Evolutionary conservation across 1,140 invertebrate genomes (phyloP).

Genomic region (Oreohelix idahoensis): DNA sequence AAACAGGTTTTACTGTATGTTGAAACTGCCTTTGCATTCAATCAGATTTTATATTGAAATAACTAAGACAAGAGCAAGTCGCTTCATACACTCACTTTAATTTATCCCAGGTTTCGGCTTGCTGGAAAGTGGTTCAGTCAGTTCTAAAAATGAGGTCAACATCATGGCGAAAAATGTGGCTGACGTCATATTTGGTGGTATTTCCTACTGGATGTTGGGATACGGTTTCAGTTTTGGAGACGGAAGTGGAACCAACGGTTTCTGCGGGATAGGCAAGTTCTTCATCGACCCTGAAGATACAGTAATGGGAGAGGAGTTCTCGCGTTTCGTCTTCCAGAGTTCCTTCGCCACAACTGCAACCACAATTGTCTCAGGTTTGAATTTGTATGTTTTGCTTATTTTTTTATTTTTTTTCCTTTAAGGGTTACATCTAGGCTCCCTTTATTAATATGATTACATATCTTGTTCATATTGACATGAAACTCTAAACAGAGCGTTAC

Average conservation of each 20-base stretch:
- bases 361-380: slow-evolving; percentile 65
- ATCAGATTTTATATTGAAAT: no score
- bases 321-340: slow-evolving; percentile 70
- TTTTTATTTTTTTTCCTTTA: slow-evolving; percentile 33
- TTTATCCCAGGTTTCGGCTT: slow-evolving; percentile 75
- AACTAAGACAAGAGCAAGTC: no score
- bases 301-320: slow-evolving; percentile 66
- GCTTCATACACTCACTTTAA: no score
- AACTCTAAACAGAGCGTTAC: no score
- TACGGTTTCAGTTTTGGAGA: slow-evolving; percentile 90
- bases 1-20: no score
- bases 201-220: slow-evolving; percentile 95
- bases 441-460: no score
- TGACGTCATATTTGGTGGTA: slow-evolving; percentile 87
- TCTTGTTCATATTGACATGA: no score
- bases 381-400: slow-evolving; percentile 57
- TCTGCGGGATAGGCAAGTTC: slow-evolving; percentile 78
- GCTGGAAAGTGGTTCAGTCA: slow-evolving; percentile 76
- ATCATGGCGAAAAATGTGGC: slow-evolving; percentile 78
- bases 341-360: slow-evolving; percentile 65
- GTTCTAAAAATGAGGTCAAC: slow-evolving; percentile 77
- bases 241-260: slow-evolving; percentile 77
- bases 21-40: no score
- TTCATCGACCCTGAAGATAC: slow-evolving; percentile 72
- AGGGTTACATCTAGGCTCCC: no score